phyloP scores from a whole-genome alignment of 2,888 invertebrate genomes.

The Zygaena filipendulae region DNA sequence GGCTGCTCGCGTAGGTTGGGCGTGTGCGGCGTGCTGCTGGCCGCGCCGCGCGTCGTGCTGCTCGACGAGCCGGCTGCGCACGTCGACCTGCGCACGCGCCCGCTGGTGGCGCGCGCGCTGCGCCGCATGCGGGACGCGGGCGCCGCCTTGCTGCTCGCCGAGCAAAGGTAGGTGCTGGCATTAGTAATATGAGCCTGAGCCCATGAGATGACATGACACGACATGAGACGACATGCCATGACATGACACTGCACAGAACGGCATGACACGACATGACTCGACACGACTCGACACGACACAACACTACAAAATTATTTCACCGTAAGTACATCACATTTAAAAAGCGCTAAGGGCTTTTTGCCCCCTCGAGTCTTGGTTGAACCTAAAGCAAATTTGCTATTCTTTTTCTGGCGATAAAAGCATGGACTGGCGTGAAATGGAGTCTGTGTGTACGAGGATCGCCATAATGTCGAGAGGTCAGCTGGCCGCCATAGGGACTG shows the following conservation, averaged over 20 bases:
- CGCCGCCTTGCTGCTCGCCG: constrained; percentile 2
- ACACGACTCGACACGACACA: too few species aligned
- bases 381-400: too few species aligned
- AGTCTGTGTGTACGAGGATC: constrained; percentile 6
- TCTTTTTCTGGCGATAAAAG: too few species aligned
- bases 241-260: too few species aligned
- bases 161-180: constrained; percentile 5
- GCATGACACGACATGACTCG: too few species aligned
- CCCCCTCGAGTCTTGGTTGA: too few species aligned
- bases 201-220: too few species aligned
- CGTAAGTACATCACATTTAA: too few species aligned
- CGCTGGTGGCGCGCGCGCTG: constrained; percentile 2
- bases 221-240: too few species aligned
- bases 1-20: background rate
- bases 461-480: constrained; percentile 8
- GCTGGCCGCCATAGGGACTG: constrained; percentile 7
- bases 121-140: background rate
- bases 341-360: too few species aligned
- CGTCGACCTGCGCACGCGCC: background rate
- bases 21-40: background rate
- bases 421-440: constrained; percentile 11
- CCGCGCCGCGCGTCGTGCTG: background rate
- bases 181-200: too few species aligned
- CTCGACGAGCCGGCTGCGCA: background rate
- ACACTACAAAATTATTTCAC: too few species aligned